Percentiles rank a stretch among this genome's conserved stretches.
phyloP scores from a whole-genome alignment of 2,888 invertebrate species.

The Pammene aurita region DNA sequence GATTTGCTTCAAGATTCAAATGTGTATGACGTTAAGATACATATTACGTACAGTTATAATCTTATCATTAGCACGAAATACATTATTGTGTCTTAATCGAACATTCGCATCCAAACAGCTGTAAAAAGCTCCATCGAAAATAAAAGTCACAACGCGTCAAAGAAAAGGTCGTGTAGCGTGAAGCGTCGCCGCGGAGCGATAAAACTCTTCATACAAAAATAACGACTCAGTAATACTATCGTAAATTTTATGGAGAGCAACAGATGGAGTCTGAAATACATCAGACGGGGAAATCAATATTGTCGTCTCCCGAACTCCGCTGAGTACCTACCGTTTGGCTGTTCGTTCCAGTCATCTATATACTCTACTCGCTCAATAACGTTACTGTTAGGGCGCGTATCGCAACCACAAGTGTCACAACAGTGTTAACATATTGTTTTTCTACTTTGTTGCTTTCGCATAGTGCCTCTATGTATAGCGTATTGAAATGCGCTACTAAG shows the following conservation, averaged over 20 bases:
- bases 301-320: constrained; percentile 68
- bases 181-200: constrained; percentile 64
- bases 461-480: constrained; percentile 8
- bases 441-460: constrained; percentile 7
- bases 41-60: too few species aligned
- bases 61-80: too few species aligned
- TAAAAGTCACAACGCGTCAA: constrained; percentile 57
- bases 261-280: constrained; percentile 81
- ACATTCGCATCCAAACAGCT: background rate
- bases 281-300: constrained; percentile 77
- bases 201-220: constrained; percentile 80
- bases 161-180: constrained; percentile 64
- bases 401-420: constrained; percentile 12
- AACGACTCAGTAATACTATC: constrained; percentile 78
- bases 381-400: constrained; percentile 17
- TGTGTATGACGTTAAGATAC: too few species aligned
- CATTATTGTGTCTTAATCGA: background rate
- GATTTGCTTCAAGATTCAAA: too few species aligned
- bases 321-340: constrained; percentile 63
- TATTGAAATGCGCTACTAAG: too few species aligned
- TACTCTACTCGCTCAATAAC: constrained; percentile 46
- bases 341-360: constrained; percentile 55
- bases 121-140: constrained; percentile 14
- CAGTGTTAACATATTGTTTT: constrained; percentile 20
- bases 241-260: constrained; percentile 82